Percentiles rank a stretch among this genome's conserved stretches.
phyloP scores from a whole-genome alignment of 2,797 vertebrate species.

The Rhinella marina region DNA sequence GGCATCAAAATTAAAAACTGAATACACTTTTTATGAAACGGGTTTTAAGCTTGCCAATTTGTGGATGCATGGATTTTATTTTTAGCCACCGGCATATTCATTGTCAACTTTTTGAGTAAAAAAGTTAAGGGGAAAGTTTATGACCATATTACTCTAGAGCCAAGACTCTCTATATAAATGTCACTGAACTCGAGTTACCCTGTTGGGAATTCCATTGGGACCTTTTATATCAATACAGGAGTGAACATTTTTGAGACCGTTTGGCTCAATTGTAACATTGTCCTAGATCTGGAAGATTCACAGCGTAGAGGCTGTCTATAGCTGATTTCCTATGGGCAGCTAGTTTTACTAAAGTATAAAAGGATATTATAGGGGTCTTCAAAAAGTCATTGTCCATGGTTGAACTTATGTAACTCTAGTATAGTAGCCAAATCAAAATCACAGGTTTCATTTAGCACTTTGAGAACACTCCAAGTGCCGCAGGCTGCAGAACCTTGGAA shows the following conservation, averaged over 20 bases:
- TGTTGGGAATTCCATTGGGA: background rate
- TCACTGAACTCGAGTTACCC: background rate
- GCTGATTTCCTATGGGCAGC: background rate
- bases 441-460: constrained; percentile 39
- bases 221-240: background rate
- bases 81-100: no score
- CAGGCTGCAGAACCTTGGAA: constrained; percentile 35
- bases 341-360: background rate
- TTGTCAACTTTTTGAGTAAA: no score
- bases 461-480: constrained; percentile 14
- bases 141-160: background rate
- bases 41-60: no score
- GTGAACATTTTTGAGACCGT: background rate
- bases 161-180: background rate
- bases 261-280: background rate
- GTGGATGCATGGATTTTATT: no score
- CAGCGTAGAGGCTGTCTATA: background rate
- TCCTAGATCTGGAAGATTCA: background rate
- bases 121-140: no score
- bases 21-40: no score
- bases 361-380: background rate
- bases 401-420: background rate
- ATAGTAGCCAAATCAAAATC: constrained; percentile 23
- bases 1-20: background rate
- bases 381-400: constrained; percentile 24